Evolutionary conservation across 1,140 invertebrate genomes (phyloP).

Genomic region (Planococcus citri): DNA sequence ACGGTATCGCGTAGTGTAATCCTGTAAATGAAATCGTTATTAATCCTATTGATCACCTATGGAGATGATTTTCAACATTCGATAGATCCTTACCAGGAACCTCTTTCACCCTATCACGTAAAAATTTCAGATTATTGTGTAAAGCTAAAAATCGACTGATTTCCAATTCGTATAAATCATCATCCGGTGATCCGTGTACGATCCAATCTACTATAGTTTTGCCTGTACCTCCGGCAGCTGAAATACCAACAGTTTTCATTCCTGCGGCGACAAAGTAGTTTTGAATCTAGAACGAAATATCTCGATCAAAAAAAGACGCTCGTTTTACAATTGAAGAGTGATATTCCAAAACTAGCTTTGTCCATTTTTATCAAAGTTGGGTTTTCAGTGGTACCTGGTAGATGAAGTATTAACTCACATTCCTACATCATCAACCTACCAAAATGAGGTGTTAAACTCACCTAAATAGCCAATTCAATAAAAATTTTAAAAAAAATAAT

Average conservation of each 20-base stretch:
- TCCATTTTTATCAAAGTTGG: too few relatives aligned
- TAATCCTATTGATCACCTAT: background rate
- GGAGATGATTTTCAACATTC: background rate
- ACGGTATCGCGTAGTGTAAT: constrained; percentile 66
- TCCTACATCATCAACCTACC: too few relatives aligned
- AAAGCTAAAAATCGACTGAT: constrained; percentile 83
- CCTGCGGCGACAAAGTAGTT: constrained; percentile 94
- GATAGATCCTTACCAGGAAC: constrained; percentile 56
- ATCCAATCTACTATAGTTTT: constrained; percentile 81
- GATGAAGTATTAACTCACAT: too few relatives aligned
- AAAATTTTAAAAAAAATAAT: too few relatives aligned
- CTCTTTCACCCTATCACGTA: constrained; percentile 85
- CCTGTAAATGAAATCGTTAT: constrained; percentile 33
- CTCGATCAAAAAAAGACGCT: too few relatives aligned
- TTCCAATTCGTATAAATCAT: constrained; percentile 83
- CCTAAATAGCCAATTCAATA: too few relatives aligned
- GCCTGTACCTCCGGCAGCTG: constrained; percentile 87
- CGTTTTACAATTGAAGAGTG: too few relatives aligned
- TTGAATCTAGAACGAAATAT: constrained; percentile 45
- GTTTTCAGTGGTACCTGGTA: too few relatives aligned
- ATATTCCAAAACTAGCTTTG: too few relatives aligned
- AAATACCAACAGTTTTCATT: constrained; percentile 87
- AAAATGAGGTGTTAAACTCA: too few relatives aligned
- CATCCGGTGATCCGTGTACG: constrained; percentile 61
- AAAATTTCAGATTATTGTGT: constrained; percentile 91